These are phyloP conservation scores for Callyntrura sp. DNA, from an alignment of 2,888 invertebrate genomes.

Conservation along the genomic window DNA sequence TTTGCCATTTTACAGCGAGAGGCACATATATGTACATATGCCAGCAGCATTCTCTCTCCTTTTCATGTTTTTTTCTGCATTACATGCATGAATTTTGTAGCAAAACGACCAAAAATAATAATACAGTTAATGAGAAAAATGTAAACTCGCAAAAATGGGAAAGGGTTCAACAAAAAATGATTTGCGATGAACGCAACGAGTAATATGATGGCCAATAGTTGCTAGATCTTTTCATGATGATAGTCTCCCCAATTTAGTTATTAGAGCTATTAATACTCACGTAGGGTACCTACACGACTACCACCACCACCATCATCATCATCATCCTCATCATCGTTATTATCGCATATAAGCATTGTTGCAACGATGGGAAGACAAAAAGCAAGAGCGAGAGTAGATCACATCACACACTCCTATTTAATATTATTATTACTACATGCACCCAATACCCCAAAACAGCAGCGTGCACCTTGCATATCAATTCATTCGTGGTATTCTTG, in stretches of 20 bases:
- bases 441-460: constrained; percentile 1
- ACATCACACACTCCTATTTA: neutral
- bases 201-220: constrained; percentile 48
- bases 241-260: constrained; percentile 59
- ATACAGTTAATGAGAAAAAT: constrained; percentile 2
- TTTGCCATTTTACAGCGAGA: constrained; percentile 16
- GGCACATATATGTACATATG: neutral
- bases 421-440: constrained; percentile 25
- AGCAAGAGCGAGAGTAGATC: constrained; percentile 49
- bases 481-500: constrained; percentile 70
- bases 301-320: neutral
- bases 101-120: neutral
- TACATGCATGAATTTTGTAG: constrained; percentile 37
- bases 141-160: constrained; percentile 31
- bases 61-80: no score
- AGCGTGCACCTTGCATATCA: constrained; percentile 51
- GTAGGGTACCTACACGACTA: neutral
- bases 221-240: constrained; percentile 62
- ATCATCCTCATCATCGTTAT: neutral
- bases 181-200: constrained; percentile 11
- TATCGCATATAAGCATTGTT: constrained; percentile 37
- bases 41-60: no score
- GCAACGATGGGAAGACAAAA: constrained; percentile 31
- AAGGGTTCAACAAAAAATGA: constrained; percentile 16
- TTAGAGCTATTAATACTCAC: constrained; percentile 46